These are phyloP conservation scores for Leptestheria dahalacensis DNA, from an alignment of 1,140 invertebrate species.

Conservation along the genomic window DNA sequence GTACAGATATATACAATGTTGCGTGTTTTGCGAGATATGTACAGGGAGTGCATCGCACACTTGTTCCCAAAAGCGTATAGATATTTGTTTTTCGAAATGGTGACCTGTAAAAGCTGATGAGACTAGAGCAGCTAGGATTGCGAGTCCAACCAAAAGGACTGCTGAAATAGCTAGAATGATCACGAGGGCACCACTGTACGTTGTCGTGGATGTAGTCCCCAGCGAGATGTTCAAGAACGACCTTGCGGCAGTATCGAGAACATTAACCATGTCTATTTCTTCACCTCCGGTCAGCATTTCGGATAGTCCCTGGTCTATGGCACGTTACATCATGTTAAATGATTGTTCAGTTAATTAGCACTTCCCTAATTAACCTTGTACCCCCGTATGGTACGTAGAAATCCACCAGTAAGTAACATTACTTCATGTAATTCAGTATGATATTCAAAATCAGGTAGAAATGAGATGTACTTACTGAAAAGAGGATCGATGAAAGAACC, in stretches of 20 bases:
- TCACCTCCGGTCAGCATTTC: neutral
- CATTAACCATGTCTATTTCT: neutral
- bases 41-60: too few species aligned
- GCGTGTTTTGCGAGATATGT: too few species aligned
- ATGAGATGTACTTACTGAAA: neutral
- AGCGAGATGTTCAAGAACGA: neutral
- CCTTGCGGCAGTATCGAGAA: neutral
- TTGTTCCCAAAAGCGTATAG: too few species aligned
- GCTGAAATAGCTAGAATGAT: conserved; percentile 2
- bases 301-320: too few species aligned
- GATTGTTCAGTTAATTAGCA: neutral
- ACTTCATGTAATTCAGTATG: neutral
- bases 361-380: too few species aligned
- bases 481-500: neutral
- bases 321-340: too few species aligned
- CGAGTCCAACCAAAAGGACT: neutral
- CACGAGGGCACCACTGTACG: conserved; percentile 1
- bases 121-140: neutral
- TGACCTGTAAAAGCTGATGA: conserved; percentile 4
- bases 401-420: too few species aligned
- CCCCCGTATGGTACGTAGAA: too few species aligned
- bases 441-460: too few species aligned
- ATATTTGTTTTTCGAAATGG: too few species aligned
- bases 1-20: too few species aligned
- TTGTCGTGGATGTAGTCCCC: neutral